phyloP scores from a whole-genome alignment of 1,140 invertebrate species.

The Pararge aegeria region DNA sequence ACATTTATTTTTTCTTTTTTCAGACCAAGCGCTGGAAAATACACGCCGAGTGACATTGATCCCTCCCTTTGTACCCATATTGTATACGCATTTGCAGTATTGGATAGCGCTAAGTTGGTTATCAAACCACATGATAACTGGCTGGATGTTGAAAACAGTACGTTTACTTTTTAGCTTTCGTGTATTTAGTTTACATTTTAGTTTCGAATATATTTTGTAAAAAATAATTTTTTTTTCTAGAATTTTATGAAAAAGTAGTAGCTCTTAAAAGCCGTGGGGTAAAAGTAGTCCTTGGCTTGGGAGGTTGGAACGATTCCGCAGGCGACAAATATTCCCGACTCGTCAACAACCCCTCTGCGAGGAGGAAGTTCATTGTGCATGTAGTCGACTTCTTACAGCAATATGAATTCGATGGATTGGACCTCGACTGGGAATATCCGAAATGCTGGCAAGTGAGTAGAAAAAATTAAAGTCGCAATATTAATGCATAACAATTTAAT shows the following conservation, averaged over 20 bases:
- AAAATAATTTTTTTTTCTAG: conserved; percentile 60
- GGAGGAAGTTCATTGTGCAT: conserved; percentile 87
- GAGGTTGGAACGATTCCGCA: conserved; percentile 94
- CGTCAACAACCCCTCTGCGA: conserved; percentile 86
- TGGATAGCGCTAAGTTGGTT: conserved; percentile 87
- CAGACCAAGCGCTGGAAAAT: conserved; percentile 89
- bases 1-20: background rate
- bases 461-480: too few relatives aligned
- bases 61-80: conserved; percentile 93
- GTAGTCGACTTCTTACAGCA: conserved; percentile 88
- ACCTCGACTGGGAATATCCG: conserved; percentile 95
- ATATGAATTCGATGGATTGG: conserved; percentile 91
- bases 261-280: conserved; percentile 86
- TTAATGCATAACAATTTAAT: too few relatives aligned
- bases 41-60: conserved; percentile 90
- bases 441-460: conserved; percentile 93
- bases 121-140: conserved; percentile 92
- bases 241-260: conserved; percentile 91
- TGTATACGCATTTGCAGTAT: conserved; percentile 94
- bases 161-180: conserved; percentile 43
- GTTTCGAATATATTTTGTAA: background rate
- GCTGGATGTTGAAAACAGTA: conserved; percentile 93
- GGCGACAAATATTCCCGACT: conserved; percentile 92
- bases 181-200: conserved; percentile 3
- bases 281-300: conserved; percentile 91